Conservation (phyloP, 1,140 invertebrate species). For the Habropoda laboriosa region DNA sequence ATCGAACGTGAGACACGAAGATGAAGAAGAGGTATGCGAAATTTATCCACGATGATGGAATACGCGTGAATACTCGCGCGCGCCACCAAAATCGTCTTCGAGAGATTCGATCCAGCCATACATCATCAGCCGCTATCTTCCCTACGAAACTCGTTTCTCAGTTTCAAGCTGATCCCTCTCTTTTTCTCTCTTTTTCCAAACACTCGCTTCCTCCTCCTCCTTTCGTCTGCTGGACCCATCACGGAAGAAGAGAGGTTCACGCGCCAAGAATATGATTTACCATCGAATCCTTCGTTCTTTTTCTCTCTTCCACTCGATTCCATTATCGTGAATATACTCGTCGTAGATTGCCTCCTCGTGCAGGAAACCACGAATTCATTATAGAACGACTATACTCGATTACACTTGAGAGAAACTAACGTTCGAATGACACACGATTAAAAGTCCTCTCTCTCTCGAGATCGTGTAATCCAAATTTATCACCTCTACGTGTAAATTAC, state of each 20-base stretch:
- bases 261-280: slow-evolving; percentile 56
- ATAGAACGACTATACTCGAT: too few species aligned
- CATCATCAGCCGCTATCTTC: slow-evolving; percentile 33
- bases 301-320: neutral
- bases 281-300: slow-evolving; percentile 44
- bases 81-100: slow-evolving; percentile 23
- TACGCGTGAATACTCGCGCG: neutral
- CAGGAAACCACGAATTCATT: slow-evolving; percentile 27
- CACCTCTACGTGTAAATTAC: too few species aligned
- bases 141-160: slow-evolving; percentile 40
- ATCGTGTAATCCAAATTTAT: too few species aligned
- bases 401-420: too few species aligned
- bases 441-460: too few species aligned
- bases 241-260: slow-evolving; percentile 29
- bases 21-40: neutral
- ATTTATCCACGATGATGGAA: slow-evolving; percentile 22
- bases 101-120: slow-evolving; percentile 36
- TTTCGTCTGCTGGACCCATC: slow-evolving; percentile 3
- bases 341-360: slow-evolving; percentile 19
- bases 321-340: neutral
- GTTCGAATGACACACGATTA: too few species aligned
- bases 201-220: too few species aligned
- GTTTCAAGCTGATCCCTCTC: neutral
- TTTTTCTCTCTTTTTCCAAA: neutral
- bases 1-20: neutral